Percentiles rank a stretch among this genome's conserved stretches.
phyloP scores from a whole-genome alignment of 2,797 vertebrate genomes.

The Peromyscus nudipes region DNA sequence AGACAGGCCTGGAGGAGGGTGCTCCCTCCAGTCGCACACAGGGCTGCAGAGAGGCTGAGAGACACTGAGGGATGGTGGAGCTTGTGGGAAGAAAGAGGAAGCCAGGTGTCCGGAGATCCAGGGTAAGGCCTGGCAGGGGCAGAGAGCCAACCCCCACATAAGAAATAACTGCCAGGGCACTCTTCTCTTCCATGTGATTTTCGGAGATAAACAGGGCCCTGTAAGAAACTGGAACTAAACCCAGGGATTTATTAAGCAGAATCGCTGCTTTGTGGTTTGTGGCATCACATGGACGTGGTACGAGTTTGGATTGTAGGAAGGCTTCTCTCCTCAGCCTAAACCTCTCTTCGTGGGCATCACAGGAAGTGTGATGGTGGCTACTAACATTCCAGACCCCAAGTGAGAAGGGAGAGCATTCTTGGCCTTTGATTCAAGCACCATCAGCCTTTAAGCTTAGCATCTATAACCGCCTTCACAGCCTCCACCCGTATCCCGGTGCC shows the following conservation, averaged over 20 bases:
- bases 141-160: neutral
- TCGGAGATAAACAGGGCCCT: neutral
- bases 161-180: neutral
- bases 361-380: no score
- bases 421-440: fast-evolving
- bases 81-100: neutral
- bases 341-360: neutral
- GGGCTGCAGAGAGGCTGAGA: neutral
- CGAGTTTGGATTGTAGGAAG: neutral
- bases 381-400: no score
- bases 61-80: neutral
- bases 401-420: neutral
- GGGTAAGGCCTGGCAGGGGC: neutral
- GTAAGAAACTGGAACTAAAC: neutral
- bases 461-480: neutral
- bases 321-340: neutral
- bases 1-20: neutral
- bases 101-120: no score
- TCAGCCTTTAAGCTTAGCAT: neutral
- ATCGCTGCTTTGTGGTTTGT: fast-evolving
- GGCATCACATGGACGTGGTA: neutral
- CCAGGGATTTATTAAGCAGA: neutral
- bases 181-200: neutral
- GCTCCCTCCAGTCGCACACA: neutral
- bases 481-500: neutral